Evolutionary conservation across 2,113 vertebrate species (phyloP), one percentile per base, ranked within the genome.

Genomic region (Vimba vimba): DNA sequence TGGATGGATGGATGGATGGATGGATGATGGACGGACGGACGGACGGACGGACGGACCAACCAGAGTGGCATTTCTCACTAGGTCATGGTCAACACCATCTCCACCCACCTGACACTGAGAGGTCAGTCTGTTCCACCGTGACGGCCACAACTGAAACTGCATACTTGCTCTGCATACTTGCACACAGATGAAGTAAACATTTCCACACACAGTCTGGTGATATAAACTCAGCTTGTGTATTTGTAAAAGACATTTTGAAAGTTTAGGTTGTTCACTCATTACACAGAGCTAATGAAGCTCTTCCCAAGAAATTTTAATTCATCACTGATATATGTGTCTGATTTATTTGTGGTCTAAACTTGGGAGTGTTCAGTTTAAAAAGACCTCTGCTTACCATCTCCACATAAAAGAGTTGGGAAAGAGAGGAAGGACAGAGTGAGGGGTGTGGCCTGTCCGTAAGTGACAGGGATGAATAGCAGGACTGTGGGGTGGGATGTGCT

Each of bases 381-480:
- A 73, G 21, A 69, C 45, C 64, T 36, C 64, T 66, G 50, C 60
- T 64, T 45, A 64, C 79, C 55, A 80, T 64, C 3, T 66, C 60
- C 9, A 43, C 62, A 23, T 59, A 15, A 60, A 79, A 6, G 15
- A 59, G 47, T 69, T 33, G 59, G 13, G 47, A 62, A 27, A 9
- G 43, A 39, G 45, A 30, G 45, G 12, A 30, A 55, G 81, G 86
- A 78, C 11, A 21, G 52, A 83, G 82, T 43, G 47, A 25, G 36
- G 50, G n/a, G 55, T 30, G 50, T 79, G 73, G 79, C 66, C 85
- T 69, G 82, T 39, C 73, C 45, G 36, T 52, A 19, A 88, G 78
- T n/a, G 59, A 87, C 52, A 64, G 75, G 86, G 89, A 92, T 88
- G 91, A 89, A 91, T 90, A 92, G 89, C 90, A 93, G 86, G 80